Percentiles rank a stretch among this genome's conserved stretches.
phyloP scores from a whole-genome alignment of 2,797 vertebrate species.

The Oreortyx pictus region DNA sequence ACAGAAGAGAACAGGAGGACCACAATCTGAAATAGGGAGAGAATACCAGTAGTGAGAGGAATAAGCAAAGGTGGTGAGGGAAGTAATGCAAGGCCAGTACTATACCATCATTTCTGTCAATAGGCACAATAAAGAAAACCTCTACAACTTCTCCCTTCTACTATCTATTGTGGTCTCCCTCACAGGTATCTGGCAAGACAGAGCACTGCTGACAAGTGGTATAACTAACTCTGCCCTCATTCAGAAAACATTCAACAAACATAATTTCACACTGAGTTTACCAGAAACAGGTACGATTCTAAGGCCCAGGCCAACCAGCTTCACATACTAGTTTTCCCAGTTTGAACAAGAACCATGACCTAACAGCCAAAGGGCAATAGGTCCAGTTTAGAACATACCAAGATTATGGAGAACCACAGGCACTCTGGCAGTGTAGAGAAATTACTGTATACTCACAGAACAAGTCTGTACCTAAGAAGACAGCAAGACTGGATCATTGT shows the following conservation, averaged over 20 bases:
- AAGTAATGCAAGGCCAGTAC: neutral
- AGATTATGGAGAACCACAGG: neutral
- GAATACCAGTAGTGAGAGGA: accelerated
- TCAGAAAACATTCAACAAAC: neutral
- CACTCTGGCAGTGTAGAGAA: neutral
- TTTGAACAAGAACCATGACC: too few species aligned
- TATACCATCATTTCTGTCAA: neutral
- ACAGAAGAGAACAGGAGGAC: neutral
- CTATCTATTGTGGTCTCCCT: neutral
- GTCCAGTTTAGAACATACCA: neutral
- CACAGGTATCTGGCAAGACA: neutral
- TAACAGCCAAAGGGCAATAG: neutral
- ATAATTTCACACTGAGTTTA: neutral
- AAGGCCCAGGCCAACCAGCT: neutral
- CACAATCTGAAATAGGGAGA: accelerated
- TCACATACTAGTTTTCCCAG: neutral
- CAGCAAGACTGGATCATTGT: neutral
- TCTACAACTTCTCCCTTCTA: neutral
- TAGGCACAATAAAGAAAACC: neutral
- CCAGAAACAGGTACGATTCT: neutral
- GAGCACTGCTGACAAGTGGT: neutral
- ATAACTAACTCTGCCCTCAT: neutral
- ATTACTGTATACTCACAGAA: neutral
- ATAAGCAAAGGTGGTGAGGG: neutral
- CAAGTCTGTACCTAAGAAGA: neutral